A percentile compares a stretch with the other conserved stretches of the same genome.
Conservation (phyloP, 2,888 invertebrate species). For the Chymomyza caudatula region DNA sequence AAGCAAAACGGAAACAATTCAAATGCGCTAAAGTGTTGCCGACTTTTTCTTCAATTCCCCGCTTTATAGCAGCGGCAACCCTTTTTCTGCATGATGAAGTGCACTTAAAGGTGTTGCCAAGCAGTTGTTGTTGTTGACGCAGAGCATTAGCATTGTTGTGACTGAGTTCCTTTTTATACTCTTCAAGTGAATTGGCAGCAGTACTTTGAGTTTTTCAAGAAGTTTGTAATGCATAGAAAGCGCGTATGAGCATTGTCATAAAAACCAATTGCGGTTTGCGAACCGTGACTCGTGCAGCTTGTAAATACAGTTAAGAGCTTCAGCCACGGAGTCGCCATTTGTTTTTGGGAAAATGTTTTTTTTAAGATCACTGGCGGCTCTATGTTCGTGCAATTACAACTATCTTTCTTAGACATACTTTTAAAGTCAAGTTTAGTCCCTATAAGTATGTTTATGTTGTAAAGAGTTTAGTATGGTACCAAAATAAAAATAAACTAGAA, state of each 20-base stretch:
- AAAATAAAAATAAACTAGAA: no score
- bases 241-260: not conserved
- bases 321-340: no score
- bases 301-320: no score
- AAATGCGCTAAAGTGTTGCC: conserved; percentile 40
- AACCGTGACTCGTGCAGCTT: no score
- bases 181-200: conserved; percentile 24
- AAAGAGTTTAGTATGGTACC: no score
- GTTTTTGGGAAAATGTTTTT: no score
- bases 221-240: conserved; percentile 17
- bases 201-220: not conserved
- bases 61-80: not conserved
- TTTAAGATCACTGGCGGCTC: no score
- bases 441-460: no score
- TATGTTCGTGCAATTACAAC: no score
- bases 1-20: conserved; percentile 49
- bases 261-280: not conserved
- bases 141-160: conserved; percentile 25
- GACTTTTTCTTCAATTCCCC: not conserved
- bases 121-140: conserved; percentile 26
- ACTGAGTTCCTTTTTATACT: conserved; percentile 16
- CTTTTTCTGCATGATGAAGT: conserved; percentile 42
- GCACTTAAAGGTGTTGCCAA: conserved; percentile 50
- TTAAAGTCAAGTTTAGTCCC: no score
- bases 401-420: no score